Conservation (phyloP, 1,140 invertebrate species). For the Monomorium pharaonis region DNA sequence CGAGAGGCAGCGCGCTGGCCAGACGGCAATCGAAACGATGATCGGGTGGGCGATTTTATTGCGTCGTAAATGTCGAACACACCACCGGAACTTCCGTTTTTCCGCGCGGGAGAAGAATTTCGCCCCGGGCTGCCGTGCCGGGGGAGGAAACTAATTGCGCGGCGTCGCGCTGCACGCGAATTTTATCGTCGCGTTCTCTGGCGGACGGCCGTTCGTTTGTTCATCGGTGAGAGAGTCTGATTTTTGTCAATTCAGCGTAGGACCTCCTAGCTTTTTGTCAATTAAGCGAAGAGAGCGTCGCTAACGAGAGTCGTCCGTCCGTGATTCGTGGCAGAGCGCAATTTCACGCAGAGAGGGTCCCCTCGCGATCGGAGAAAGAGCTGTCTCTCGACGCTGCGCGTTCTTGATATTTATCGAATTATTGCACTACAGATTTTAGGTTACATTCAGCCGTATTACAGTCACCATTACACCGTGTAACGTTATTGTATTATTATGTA, state of each 20-base stretch:
- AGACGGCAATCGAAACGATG: not conserved
- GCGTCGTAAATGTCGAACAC: not conserved
- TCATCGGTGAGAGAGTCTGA: not conserved
- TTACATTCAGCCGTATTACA: not conserved
- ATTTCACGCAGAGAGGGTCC: not conserved
- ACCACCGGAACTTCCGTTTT: not conserved
- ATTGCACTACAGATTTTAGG: not conserved
- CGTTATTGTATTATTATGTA: not conserved
- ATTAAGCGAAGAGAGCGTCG: not conserved
- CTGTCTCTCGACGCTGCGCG: too few relatives aligned
- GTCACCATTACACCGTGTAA: not conserved
- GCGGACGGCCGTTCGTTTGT: not conserved
- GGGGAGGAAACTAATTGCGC: not conserved
- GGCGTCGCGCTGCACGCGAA: too few relatives aligned
- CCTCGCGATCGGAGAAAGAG: not conserved
- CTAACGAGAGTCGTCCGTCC: not conserved
- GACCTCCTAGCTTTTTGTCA: not conserved
- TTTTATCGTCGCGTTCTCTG: not conserved
- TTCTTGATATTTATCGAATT: not conserved
- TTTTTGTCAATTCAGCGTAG: slow-evolving; percentile 14
- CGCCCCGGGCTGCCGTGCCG: too few relatives aligned
- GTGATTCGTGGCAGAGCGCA: not conserved
- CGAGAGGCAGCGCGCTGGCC: not conserved
- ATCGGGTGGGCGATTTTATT: not conserved
- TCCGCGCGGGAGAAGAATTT: not conserved